A percentile compares a stretch with the other conserved stretches of the same genome.
phyloP scores from a whole-genome alignment of 2,888 invertebrate genomes.

The Ennomos quercinarius region DNA sequence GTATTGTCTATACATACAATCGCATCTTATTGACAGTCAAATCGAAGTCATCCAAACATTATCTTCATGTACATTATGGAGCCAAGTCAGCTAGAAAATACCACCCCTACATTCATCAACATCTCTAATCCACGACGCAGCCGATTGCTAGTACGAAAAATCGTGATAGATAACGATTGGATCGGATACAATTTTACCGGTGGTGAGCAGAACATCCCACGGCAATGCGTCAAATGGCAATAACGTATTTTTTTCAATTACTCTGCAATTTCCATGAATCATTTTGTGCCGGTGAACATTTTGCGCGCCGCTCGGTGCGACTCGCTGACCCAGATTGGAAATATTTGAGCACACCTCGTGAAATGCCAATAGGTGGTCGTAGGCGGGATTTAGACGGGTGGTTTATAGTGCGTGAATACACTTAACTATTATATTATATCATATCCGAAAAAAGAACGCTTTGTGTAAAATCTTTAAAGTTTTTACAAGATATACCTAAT shows the following conservation, averaged over 20 bases:
- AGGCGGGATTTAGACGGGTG: slow-evolving; percentile 10
- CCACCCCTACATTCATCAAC: slow-evolving; percentile 28
- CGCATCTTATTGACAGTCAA: not conserved
- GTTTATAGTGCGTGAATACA: slow-evolving; percentile 2
- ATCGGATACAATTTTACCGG: slow-evolving; percentile 53
- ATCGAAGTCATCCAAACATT: slow-evolving; percentile 7
- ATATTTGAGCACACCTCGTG: slow-evolving; percentile 72
- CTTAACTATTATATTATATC: too few species aligned
- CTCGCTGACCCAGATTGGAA: slow-evolving; percentile 71
- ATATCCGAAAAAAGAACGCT: too few species aligned
- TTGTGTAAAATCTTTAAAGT: too few species aligned
- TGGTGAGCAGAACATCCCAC: slow-evolving; percentile 53
- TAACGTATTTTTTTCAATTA: slow-evolving; percentile 84
- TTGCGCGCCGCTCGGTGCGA: slow-evolving; percentile 57
- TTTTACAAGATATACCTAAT: not conserved
- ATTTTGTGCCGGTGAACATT: slow-evolving; percentile 70
- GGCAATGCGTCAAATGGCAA: slow-evolving; percentile 78
- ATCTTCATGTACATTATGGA: slow-evolving; percentile 16
- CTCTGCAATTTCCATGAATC: slow-evolving; percentile 81
- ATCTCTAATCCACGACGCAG: slow-evolving; percentile 26
- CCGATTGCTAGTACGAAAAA: slow-evolving; percentile 31
- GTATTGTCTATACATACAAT: not conserved
- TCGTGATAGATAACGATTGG: slow-evolving; percentile 48
- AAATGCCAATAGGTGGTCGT: slow-evolving; percentile 49
- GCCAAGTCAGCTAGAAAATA: slow-evolving; percentile 25